Evolutionary conservation across 2,888 invertebrate genomes (phyloP), one percentile per base, ranked within the genome.

Genomic region (Eupithecia subumbrata): DNA sequence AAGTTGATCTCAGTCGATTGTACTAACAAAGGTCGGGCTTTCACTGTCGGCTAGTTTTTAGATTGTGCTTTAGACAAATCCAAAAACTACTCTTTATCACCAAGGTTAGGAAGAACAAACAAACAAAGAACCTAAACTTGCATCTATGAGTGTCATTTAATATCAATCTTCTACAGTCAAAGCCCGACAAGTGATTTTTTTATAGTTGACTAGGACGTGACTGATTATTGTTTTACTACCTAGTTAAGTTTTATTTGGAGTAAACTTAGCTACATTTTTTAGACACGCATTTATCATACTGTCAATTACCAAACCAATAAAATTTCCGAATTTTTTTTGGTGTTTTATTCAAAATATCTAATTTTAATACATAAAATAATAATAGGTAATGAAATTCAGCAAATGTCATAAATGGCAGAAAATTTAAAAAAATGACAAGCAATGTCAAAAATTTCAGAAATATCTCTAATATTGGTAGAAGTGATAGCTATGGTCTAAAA

Each of bases 1-100:
- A 85, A 86, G 85, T 88, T 77, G 88, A 89, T 89, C 88, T 89
- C 88, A 86, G 86, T 87, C 83, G 83, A 84, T 85, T 85, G 81
- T 85, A 85, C 85, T 85, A 85, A 84, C 82, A 78, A 70, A 71
- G 72, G 78, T 83, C 80, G 79, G 79, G 80, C 83, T 83, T 84
- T 83, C 75, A 77, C 75, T 84, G 81, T 77, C 56, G 74, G 63
- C 45, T 67, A 48, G 22, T n/a, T 52, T n/a, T 52, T 9, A 18
- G 9, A 22, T 22, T 22, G 7, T 52, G n/a, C 22, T 25, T 11
- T 4, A 22, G 22, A 22, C 11, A 56, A 22, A 56, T 52, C 0
- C 1, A 56, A 11, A 56, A 25, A 25, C 25, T 60, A 11, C 25
- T 60, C 22, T 56, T 22, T 25, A 25, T 14, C 25, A 22, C 25